Conservation (phyloP, 2,113 vertebrate genomes). For the Chamaetylas fuelleborni region DNA sequence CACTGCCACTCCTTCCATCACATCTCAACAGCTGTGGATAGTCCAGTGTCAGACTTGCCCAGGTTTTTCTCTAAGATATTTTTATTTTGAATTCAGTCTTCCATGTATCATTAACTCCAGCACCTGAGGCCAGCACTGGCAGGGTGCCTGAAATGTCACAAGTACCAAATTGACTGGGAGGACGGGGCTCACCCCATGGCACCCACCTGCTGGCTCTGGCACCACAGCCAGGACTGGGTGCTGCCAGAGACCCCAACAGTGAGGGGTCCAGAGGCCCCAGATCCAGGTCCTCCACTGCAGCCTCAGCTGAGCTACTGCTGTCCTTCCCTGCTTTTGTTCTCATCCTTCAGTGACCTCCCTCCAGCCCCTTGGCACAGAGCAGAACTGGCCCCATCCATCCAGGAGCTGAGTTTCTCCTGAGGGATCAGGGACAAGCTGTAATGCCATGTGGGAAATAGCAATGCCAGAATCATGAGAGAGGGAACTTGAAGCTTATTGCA, state of each 20-base stretch:
- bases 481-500: neutral
- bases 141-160: neutral
- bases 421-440: neutral
- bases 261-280: neutral
- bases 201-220: accelerated
- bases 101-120: neutral
- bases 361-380: accelerated
- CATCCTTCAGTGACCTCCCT: neutral
- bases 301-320: neutral
- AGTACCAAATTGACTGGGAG: neutral
- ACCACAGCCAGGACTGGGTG: accelerated
- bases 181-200: accelerated
- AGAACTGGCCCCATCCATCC: neutral
- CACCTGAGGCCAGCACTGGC: too few relatives aligned
- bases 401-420: neutral
- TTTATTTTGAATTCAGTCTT: neutral
- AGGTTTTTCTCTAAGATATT: neutral
- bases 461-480: neutral
- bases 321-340: neutral
- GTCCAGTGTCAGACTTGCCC: neutral
- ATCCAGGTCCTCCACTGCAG: neutral
- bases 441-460: neutral
- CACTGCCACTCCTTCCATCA: neutral
- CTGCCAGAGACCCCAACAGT: neutral
- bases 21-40: neutral